Evolutionary conservation across 2,888 invertebrate species (phyloP), one percentile per base, ranked within the genome.

Genomic region (Leptopilina syphax): DNA sequence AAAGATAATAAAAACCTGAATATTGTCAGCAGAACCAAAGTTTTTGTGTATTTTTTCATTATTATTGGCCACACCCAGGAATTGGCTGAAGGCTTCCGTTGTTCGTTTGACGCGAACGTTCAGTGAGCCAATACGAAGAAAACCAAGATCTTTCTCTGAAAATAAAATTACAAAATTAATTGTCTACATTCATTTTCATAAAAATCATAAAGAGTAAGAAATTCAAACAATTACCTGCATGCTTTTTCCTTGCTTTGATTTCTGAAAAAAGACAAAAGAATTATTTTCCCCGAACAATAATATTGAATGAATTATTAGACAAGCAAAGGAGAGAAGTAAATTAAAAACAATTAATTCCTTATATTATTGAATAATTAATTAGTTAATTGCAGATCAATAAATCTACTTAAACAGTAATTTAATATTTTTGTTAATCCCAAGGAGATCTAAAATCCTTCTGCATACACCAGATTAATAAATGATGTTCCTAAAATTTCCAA

Each of bases 101-200:
- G 97, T 97, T 92, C 96, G 97, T 93, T 97, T 97, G 88, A 97
- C 97, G 90, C 97, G 95, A 73, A 97, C 97, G 93, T 97, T 98
- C 92, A 98, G 93, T 27, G 97, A 98, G 88, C 98, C 98, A 93
- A 98, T 97, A 90, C 98, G 95, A 85, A 98, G 95, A 93, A 98
- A 97, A 87, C 97, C 96, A 92, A 95, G 94, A 93, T 98, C 98
- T 94, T 96, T 97, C 93, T 97, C 97, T 96, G 93, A 70, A 80
- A 67, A 67, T 1, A 65, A 67, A 44, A 79, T 65, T 76, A 79
- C 8, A 8, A 8, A 7, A 44, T 8, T 44, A 44, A 44, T 8
- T 44, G 6, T 44, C 44, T 44, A 44, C 44, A 44, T 44, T 8
- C 7, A 44, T 7, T 44, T 18, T 6, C 1, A 44, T 44, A 44